phyloP scores from a whole-genome alignment of 2,797 vertebrate genomes.

The Sarcoramphus papa region DNA sequence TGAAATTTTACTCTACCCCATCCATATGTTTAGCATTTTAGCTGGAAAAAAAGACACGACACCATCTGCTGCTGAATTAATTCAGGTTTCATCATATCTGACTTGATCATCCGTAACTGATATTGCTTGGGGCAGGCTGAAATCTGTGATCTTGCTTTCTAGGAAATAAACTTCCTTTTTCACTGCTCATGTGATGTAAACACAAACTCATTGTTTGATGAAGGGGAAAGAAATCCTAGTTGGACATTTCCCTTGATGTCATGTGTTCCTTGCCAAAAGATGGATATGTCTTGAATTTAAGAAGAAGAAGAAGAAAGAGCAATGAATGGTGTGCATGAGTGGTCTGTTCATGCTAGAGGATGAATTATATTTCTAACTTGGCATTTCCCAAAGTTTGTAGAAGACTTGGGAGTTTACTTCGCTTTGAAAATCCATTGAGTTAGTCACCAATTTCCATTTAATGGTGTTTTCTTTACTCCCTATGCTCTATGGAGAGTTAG shows the following conservation, averaged over 20 bases:
- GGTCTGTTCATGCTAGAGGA: not conserved
- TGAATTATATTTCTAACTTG: not conserved
- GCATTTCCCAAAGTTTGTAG: not conserved
- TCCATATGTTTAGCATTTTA: slow-evolving; percentile 13
- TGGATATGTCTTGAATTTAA: not conserved
- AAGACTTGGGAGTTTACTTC: not conserved
- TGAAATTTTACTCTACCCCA: not conserved
- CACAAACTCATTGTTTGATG: not conserved
- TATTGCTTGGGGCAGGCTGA: slow-evolving; percentile 28
- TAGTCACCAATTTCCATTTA: not conserved
- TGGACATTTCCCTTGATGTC: not conserved
- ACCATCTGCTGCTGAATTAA: slow-evolving; percentile 53
- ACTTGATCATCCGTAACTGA: slow-evolving; percentile 10
- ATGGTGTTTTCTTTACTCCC: not conserved
- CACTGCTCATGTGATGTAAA: not conserved
- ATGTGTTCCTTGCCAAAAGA: not conserved
- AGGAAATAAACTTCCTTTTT: slow-evolving; percentile 36
- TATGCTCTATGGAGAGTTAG: not conserved
- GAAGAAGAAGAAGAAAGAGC: not conserved
- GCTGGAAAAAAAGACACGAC: not conserved
- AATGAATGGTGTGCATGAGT: not conserved
- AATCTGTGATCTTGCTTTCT: slow-evolving; percentile 33
- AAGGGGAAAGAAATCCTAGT: not conserved
- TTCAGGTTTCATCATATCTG: slow-evolving; percentile 24
- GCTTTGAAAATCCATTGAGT: not conserved